Base-by-base conservation (phyloP, 2,113 vertebrate species). In the Edolisoma coerulescens region DNA sequence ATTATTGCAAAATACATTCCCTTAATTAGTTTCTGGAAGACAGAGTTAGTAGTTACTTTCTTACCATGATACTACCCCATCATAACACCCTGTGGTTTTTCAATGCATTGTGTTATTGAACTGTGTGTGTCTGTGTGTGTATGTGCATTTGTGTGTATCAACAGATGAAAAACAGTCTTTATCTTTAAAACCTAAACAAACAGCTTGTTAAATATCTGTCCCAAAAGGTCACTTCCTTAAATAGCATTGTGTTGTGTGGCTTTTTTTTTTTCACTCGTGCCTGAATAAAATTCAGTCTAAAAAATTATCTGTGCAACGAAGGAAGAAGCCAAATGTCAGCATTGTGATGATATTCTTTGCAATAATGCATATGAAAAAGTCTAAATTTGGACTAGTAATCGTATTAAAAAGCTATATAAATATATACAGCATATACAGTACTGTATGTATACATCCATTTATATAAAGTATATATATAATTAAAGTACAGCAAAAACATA, bases 381-480 rank as follows among this genome's bases (percentile, higher is more conserved):
- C 95, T 92, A 96, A 32, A 79, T 97, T 97, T 88, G 88, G 78
- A 96, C 90, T 81, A 73, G 53, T 90, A 92, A n/a, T 90, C 89
- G 90, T 96, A 94, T 96, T 97, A 89, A 97, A 97, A 96, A 87
- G 89, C 87, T 97, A 93, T 97, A 94, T 97, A 96, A 97, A 94
- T 97, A 97, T 97, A 52, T 97, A 97, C 97, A 97, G 76, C 93
- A 97, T 97, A 91, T 97, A 97, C 97, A 97, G 70, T 65, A 91
- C 63, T 11, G 13, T 96, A 84, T 84, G 96, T 94, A 93, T 97
- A 96, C 95, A 77, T 84, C 90, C 89, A 97, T 92, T 94, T 97
- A 93, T 96, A 97, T 96, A 96, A 97, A 97, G 97, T 93, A 92
- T 94, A 92, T 96, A 61, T 97, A 91, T 93, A 94, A 96, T 92